A percentile compares a stretch with the other conserved stretches of the same genome.
phyloP scores from a whole-genome alignment of 2,888 invertebrate genomes.

The Dermolepida albohirtum region DNA sequence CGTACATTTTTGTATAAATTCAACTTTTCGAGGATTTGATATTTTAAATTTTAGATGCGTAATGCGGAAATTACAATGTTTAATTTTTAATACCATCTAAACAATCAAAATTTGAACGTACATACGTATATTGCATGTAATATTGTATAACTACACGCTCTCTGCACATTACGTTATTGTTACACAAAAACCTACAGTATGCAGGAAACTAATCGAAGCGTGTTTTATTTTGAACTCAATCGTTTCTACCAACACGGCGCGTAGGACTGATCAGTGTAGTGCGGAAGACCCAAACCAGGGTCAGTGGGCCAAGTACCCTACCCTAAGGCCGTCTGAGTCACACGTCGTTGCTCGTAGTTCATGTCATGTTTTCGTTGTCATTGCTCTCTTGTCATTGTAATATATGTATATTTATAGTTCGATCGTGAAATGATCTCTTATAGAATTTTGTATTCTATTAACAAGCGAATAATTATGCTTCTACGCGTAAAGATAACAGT shows the following conservation, averaged over 20 bases:
- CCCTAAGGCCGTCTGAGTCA: constrained; percentile 36
- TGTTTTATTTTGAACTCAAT: constrained; percentile 11
- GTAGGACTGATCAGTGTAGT: constrained; percentile 18
- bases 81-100: no score
- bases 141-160: constrained; percentile 5
- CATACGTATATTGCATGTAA: neutral
- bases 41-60: no score
- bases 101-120: no score
- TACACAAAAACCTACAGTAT: neutral
- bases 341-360: neutral
- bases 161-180: neutral
- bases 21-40: no score
- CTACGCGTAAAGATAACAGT: no score
- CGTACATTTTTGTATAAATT: no score
- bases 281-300: constrained; percentile 41
- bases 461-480: no score
- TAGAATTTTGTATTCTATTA: no score
- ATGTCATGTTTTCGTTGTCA: constrained; percentile 18
- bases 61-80: no score
- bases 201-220: constrained; percentile 1
- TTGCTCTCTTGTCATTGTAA: constrained; percentile 34
- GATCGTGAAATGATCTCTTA: neutral
- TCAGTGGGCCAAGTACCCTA: constrained; percentile 44
- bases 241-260: constrained; percentile 13
- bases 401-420: constrained; percentile 3